These are phyloP conservation scores for Ceyx margarethae DNA, from an alignment of 2,113 vertebrate genomes.

Conservation along the genomic window DNA sequence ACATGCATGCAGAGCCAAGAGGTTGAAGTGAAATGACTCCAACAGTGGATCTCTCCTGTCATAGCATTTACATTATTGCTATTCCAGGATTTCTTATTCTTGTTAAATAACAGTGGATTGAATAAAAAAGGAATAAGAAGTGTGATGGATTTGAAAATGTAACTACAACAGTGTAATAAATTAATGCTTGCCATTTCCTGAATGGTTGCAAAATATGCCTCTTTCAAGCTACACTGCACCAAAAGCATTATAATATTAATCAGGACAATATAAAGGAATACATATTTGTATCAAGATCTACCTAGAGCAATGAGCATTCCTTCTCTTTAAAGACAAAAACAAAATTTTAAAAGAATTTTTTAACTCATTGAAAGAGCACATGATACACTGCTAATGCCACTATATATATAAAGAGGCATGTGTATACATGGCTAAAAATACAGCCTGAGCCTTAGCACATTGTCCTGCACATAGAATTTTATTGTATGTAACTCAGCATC, in stretches of 20 bases:
- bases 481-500: not conserved
- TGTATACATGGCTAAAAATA: not conserved
- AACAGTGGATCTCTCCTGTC: slow-evolving; percentile 1
- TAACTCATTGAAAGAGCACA: not conserved
- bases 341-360: not conserved
- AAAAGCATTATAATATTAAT: slow-evolving; percentile 56
- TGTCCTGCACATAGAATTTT: not conserved
- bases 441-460: not conserved
- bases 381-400: not conserved
- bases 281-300: not conserved
- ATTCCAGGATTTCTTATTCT: not conserved
- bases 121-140: not conserved
- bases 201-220: slow-evolving; percentile 46
- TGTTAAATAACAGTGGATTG: slow-evolving; percentile 10
- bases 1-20: not conserved
- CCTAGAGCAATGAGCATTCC: not conserved
- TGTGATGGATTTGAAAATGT: slow-evolving; percentile 15
- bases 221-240: slow-evolving; percentile 52
- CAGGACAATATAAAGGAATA: slow-evolving; percentile 19
- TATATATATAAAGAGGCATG: not conserved
- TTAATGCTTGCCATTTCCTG: slow-evolving; percentile 40
- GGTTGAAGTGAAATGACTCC: not conserved
- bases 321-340: not conserved
- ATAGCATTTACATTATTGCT: not conserved
- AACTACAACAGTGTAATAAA: slow-evolving; percentile 17